These are phyloP conservation scores for Cyrtonyx montezumae DNA, from an alignment of 2,113 vertebrate genomes.

Conservation along the genomic window DNA sequence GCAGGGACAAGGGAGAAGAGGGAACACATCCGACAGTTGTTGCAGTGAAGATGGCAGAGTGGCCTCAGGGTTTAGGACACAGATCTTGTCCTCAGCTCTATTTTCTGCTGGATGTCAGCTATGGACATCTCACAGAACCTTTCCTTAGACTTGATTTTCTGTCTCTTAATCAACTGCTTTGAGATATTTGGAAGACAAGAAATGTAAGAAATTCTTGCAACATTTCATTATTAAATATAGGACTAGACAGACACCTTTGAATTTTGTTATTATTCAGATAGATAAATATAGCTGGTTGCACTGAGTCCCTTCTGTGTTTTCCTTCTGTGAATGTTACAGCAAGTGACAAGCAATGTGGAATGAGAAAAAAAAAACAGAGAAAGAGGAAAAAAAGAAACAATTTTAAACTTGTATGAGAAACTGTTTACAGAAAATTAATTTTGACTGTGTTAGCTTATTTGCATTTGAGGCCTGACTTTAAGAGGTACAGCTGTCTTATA, in stretches of 20 bases:
- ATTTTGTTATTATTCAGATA: slow-evolving; percentile 51
- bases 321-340: slow-evolving; percentile 46
- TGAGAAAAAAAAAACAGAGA: not conserved
- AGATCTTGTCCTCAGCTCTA: slow-evolving; percentile 7
- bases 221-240: slow-evolving; percentile 43
- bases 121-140: not conserved
- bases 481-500: not conserved
- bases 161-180: not conserved
- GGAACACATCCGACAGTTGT: not conserved
- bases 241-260: slow-evolving; percentile 51
- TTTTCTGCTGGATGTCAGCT: slow-evolving; percentile 15
- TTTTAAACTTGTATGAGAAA: slow-evolving; percentile 3
- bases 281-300: slow-evolving; percentile 53
- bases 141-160: not conserved
- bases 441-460: not conserved
- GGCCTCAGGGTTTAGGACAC: slow-evolving; percentile 19
- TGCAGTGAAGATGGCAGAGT: not conserved
- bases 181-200: not conserved
- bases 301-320: slow-evolving; percentile 45
- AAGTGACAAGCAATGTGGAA: slow-evolving; percentile 25
- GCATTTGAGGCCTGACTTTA: not conserved
- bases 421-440: not conserved
- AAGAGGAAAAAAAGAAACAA: not conserved
- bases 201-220: not conserved
- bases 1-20: slow-evolving; percentile 11